phyloP scores from a whole-genome alignment of 2,888 invertebrate species.

The Morpho helenor region DNA sequence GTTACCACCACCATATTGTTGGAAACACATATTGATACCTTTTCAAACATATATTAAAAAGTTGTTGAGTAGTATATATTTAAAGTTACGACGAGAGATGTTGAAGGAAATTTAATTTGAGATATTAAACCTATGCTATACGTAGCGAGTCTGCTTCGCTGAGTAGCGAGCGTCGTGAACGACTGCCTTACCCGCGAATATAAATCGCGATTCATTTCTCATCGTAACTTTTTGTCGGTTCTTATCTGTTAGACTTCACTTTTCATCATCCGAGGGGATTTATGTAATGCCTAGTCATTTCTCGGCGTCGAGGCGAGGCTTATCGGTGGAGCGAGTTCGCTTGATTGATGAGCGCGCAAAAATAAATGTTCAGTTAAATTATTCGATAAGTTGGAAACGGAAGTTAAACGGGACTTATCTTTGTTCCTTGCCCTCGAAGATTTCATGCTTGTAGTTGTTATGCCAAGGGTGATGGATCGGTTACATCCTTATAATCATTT shows the following conservation, averaged over 20 bases:
- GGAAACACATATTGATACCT: too few species aligned
- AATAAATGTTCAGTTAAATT: conserved; percentile 81
- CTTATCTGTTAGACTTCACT: conserved; percentile 81
- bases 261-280: conserved; percentile 81
- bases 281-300: conserved; percentile 81
- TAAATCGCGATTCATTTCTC: conserved; percentile 80
- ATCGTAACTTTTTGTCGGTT: conserved; percentile 81
- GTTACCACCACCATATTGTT: too few species aligned
- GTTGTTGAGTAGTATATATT: too few species aligned
- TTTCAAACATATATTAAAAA: too few species aligned
- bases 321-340: conserved; percentile 74
- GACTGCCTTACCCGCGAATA: conserved; percentile 56
- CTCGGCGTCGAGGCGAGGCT: conserved; percentile 79
- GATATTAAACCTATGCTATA: not conserved
- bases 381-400: conserved; percentile 81
- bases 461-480: conserved; percentile 72
- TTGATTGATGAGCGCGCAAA: conserved; percentile 81
- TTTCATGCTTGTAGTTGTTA: conserved; percentile 73
- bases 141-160: conserved; percentile 15
- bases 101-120: not conserved
- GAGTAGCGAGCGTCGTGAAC: conserved; percentile 20
- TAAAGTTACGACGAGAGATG: too few species aligned
- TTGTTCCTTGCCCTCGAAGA: conserved; percentile 74
- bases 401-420: conserved; percentile 81
- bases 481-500: conserved; percentile 18